A percentile compares a stretch with the other conserved stretches of the same genome.
Evolutionary conservation across 2,113 vertebrate genomes (phyloP).

Genomic region (Natator depressus): DNA sequence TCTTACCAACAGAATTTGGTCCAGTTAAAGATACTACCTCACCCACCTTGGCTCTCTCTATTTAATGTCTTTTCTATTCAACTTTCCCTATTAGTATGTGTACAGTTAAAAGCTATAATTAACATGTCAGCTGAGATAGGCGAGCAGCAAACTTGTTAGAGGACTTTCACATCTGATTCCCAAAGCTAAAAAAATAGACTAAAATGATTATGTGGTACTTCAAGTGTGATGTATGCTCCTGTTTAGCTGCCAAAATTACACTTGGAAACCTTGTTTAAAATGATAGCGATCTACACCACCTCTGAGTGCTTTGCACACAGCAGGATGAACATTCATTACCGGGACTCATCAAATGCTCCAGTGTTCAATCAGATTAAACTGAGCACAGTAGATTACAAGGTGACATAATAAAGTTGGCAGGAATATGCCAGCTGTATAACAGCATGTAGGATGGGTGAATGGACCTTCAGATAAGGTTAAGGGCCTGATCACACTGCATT

Average conservation of each 20-base stretch:
- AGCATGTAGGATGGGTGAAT: background rate
- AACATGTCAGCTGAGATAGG: slow-evolving; percentile 56
- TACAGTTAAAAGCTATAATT: slow-evolving; percentile 58
- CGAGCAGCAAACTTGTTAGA: slow-evolving; percentile 43
- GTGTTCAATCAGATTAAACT: background rate
- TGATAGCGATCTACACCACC: slow-evolving; percentile 22
- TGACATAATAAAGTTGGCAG: background rate
- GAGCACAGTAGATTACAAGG: background rate
- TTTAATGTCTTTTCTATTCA: background rate
- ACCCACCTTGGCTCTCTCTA: background rate
- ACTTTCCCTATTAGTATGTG: background rate
- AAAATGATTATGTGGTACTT: background rate
- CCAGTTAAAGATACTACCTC: background rate
- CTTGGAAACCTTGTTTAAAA: slow-evolving; percentile 47
- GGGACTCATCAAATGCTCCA: slow-evolving; percentile 33
- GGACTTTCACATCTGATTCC: slow-evolving; percentile 38
- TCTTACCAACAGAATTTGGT: background rate
- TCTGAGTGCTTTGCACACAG: background rate
- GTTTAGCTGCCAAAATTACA: slow-evolving; percentile 32
- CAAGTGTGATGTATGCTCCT: background rate
- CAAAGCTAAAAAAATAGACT: background rate
- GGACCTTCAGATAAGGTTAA: slow-evolving; percentile 16
- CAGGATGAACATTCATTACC: slow-evolving; percentile 49
- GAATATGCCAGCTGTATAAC: slow-evolving; percentile 1
- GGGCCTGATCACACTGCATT: background rate